Percentiles rank a stretch among this genome's conserved stretches.
phyloP scores from a whole-genome alignment of 1,140 invertebrate species.

The Drosophila aff. region DNA sequence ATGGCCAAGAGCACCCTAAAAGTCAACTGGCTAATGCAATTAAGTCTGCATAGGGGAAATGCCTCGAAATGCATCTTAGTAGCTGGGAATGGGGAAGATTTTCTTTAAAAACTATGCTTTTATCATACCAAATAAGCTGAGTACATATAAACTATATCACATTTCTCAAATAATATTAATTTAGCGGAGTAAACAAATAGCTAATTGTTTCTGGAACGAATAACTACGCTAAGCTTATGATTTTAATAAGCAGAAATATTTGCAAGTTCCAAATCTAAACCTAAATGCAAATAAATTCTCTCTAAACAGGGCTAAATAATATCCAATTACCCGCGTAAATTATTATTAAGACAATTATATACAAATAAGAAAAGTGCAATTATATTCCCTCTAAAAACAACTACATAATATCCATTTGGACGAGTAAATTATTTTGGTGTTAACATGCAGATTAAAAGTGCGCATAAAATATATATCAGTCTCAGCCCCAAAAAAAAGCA shows the following conservation, averaged over 20 bases:
- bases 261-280: no score
- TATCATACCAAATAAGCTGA: neutral
- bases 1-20: constrained; percentile 24
- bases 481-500: neutral
- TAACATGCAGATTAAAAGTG: neutral
- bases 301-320: neutral
- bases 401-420: neutral
- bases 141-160: neutral
- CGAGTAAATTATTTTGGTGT: neutral
- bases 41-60: neutral
- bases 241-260: neutral
- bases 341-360: neutral
- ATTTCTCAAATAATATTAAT: neutral
- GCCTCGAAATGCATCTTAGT: neutral
- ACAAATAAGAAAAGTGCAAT: neutral
- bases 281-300: neutral
- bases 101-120: neutral
- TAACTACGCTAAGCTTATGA: neutral
- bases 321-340: neutral
- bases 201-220: no score
- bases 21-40: constrained; percentile 32
- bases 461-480: neutral
- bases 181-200: no score
- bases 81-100: neutral
- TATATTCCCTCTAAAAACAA: neutral